Conservation (phyloP, 2,797 vertebrate genomes). For the Nannoperca australis region DNA sequence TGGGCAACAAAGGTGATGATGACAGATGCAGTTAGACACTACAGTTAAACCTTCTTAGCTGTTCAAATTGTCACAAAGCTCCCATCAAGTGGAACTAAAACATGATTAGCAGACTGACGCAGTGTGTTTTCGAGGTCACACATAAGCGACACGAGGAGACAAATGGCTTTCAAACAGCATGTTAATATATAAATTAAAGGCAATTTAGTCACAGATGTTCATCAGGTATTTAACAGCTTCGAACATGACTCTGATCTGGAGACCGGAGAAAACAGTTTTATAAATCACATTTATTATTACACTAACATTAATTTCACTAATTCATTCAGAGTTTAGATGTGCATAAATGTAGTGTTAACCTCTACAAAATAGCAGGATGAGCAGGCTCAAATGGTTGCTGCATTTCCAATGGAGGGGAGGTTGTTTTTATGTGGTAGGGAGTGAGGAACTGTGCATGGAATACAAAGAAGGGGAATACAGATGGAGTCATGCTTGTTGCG, state of each 20-base stretch:
- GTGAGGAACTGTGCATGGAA: constrained; percentile 19
- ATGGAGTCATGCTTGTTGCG: not conserved
- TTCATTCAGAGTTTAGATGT: constrained; percentile 23
- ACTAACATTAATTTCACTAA: not conserved
- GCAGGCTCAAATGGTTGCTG: not conserved
- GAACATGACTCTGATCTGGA: constrained; percentile 24
- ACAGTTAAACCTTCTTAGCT: constrained; percentile 19
- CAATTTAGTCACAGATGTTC: constrained; percentile 27
- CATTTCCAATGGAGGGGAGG: not conserved
- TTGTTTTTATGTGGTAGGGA: constrained; percentile 1
- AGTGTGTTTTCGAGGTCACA: not conserved
- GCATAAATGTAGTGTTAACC: constrained; percentile 21
- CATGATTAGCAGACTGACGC: not conserved
- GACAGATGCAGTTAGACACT: constrained; percentile 6
- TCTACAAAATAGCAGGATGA: not conserved
- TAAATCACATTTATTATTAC: constrained; percentile 30
- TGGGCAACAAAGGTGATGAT: not conserved
- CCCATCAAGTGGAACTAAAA: constrained; percentile 21
- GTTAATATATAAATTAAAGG: constrained; percentile 14
- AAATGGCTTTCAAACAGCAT: constrained; percentile 25
- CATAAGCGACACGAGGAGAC: not conserved
- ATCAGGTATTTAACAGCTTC: constrained; percentile 38
- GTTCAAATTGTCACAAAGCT: constrained; percentile 25
- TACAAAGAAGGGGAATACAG: constrained; percentile 14
- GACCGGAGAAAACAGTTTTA: not conserved